Conservation (phyloP, 92 coral and sea anemone species). For the Desmophyllum pertusum region DNA sequence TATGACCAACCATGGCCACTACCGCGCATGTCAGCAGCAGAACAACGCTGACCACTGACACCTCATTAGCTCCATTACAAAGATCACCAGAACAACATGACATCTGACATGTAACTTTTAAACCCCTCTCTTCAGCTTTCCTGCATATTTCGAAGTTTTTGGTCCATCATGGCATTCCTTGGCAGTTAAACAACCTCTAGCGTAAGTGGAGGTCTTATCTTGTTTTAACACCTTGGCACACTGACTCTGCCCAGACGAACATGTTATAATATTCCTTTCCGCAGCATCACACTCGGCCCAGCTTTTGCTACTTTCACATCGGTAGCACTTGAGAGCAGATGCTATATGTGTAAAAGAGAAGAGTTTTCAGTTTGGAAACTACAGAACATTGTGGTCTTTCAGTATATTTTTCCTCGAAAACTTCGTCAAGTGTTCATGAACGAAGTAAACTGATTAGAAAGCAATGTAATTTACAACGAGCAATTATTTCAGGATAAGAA, state of each 20-base stretch:
- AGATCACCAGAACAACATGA: constrained; percentile 5
- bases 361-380: background rate
- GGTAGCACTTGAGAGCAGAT: constrained; percentile 2
- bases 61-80: background rate
- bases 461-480: background rate
- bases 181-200: constrained; percentile 7
- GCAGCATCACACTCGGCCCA: background rate
- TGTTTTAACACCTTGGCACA: background rate
- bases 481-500: background rate
- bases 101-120: constrained; percentile 2
- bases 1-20: background rate
- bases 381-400: background rate
- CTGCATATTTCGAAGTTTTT: background rate
- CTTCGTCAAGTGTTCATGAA: background rate
- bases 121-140: constrained; percentile 8
- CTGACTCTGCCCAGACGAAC: background rate
- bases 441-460: too few relatives aligned
- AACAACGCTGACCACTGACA: background rate
- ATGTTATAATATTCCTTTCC: background rate
- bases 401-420: background rate
- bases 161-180: constrained; percentile 15
- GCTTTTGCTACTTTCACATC: background rate
- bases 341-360: background rate
- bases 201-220: background rate
- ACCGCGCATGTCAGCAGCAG: background rate